phyloP scores from a whole-genome alignment of 2,113 vertebrate genomes.

The Abramis brama region DNA sequence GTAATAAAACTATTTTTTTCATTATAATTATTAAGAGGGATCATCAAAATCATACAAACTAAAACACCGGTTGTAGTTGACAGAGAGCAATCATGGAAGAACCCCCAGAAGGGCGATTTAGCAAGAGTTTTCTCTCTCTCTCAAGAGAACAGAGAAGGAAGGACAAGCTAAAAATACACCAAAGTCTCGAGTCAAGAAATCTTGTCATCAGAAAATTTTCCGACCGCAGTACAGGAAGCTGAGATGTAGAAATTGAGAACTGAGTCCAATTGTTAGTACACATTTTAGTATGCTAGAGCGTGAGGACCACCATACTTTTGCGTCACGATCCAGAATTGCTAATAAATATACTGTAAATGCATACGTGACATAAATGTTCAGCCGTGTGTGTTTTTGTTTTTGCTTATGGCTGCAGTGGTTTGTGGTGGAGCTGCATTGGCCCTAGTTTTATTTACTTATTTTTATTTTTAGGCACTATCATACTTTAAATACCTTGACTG shows the following conservation, averaged over 20 bases:
- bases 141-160: conserved; percentile 45
- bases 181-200: conserved; percentile 74
- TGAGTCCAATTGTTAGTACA: conserved; percentile 71
- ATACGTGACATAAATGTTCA: not conserved
- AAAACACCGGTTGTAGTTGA: not conserved
- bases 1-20: not conserved
- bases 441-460: not conserved
- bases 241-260: conserved; percentile 79
- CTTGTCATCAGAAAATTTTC: conserved; percentile 82
- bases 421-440: not conserved
- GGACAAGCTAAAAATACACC: conserved; percentile 74
- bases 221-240: conserved; percentile 81
- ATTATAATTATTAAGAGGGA: not conserved
- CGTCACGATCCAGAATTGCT: not conserved
- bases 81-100: conserved; percentile 20
- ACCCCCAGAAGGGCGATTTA: not conserved
- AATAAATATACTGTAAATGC: not conserved
- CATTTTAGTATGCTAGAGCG: not conserved
- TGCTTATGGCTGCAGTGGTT: not conserved
- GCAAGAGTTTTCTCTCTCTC: conserved; percentile 23
- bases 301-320: not conserved
- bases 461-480: not conserved
- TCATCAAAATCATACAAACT: not conserved
- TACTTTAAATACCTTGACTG: not conserved
- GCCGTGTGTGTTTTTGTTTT: not conserved